Conservation (phyloP, 2,113 vertebrate genomes). For the Paramormyrops kingsleyae region DNA sequence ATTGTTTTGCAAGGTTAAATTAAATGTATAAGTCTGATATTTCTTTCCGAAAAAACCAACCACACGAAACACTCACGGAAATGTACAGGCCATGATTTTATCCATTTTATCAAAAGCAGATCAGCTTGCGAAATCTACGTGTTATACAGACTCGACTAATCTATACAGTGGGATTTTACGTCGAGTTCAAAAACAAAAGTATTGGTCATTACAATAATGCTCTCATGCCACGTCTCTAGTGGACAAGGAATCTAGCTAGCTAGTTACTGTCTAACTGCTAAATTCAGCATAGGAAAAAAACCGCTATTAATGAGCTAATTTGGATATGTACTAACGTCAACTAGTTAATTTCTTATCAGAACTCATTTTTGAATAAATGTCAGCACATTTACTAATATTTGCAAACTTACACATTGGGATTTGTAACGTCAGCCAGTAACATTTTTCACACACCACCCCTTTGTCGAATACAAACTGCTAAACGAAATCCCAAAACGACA, state of each 20-base stretch:
- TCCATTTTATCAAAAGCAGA: background rate
- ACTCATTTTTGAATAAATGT: background rate
- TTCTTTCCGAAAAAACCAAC: background rate
- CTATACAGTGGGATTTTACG: background rate
- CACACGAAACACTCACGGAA: background rate
- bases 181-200: background rate
- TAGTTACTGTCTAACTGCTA: background rate
- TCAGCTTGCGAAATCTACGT: background rate
- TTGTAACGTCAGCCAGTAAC: background rate
- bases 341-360: background rate
- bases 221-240: background rate
- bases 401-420: background rate
- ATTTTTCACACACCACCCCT: background rate
- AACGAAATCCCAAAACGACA: background rate
- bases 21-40: background rate
- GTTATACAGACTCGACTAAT: background rate
- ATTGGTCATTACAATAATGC: background rate
- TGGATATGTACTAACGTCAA: background rate
- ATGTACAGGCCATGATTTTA: background rate
- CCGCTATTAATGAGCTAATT: background rate
- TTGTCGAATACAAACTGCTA: background rate
- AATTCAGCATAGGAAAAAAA: background rate
- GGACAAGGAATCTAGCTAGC: background rate
- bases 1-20: background rate
- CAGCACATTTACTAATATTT: background rate